Conservation (phyloP, 2,113 vertebrate genomes). For the Prinia subflava region DNA sequence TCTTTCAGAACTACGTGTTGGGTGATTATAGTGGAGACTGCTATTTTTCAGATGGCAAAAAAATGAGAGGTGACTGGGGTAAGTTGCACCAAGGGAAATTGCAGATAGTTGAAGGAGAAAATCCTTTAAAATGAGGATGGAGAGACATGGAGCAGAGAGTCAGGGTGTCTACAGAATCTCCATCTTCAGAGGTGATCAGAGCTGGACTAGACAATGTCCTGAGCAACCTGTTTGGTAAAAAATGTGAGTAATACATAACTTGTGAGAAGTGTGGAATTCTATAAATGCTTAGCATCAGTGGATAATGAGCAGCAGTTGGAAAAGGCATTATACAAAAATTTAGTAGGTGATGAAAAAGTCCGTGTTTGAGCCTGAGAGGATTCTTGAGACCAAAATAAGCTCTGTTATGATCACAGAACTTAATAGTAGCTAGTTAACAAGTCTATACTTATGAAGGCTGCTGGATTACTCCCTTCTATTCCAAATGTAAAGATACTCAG, state of each 20-base stretch:
- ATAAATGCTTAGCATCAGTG: background rate
- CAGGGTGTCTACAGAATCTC: fast-evolving
- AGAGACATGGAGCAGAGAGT: background rate
- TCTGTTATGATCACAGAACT: background rate
- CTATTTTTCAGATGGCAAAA: background rate
- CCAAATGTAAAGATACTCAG: background rate
- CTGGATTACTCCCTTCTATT: background rate
- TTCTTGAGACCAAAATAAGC: background rate
- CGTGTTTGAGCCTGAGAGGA: background rate
- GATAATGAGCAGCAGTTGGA: background rate
- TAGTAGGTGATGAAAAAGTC: background rate
- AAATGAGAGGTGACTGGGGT: background rate
- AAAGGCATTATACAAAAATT: background rate
- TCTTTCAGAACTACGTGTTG: background rate
- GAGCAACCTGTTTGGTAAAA: background rate
- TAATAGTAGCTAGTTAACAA: background rate
- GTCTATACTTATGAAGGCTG: background rate
- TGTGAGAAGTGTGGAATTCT: background rate
- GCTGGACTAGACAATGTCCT: background rate
- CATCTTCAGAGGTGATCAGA: background rate
- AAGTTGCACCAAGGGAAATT: background rate
- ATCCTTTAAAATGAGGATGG: background rate
- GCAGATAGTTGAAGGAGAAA: background rate
- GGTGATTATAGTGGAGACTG: background rate
- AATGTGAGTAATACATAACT: background rate